Conservation (phyloP, 30 jellyfish, hydroid and myxozoan genomes). For the Turritopsis rubra region DNA sequence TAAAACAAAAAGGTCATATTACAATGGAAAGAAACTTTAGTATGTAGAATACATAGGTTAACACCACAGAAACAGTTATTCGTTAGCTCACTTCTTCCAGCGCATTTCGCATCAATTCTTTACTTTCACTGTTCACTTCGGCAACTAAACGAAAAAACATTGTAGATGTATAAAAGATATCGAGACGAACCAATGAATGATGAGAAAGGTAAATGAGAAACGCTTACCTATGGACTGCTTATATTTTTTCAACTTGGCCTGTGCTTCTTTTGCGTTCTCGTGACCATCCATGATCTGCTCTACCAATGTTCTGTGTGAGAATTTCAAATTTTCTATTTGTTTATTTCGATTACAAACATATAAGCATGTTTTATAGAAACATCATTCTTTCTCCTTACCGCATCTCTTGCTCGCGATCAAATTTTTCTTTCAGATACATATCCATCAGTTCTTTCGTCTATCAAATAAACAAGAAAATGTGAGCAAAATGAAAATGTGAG, state of each 20-base stretch:
- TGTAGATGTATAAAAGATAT: too few species aligned
- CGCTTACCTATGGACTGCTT: conserved; percentile 63
- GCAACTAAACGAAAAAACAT: conserved; percentile 47
- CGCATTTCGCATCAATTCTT: conserved; percentile 70
- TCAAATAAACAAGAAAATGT: not conserved
- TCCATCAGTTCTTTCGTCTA: conserved; percentile 87
- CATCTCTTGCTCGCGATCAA: conserved; percentile 70
- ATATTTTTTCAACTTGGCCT: conserved; percentile 39
- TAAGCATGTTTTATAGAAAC: not conserved
- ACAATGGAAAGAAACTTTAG: too few species aligned
- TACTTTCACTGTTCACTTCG: conserved; percentile 74
- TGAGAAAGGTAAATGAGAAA: not conserved
- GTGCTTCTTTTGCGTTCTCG: conserved; percentile 81
- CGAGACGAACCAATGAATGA: not conserved
- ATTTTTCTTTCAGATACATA: conserved; percentile 48
- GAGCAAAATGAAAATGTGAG: not conserved
- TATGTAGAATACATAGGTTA: not conserved
- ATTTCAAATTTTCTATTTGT: not conserved
- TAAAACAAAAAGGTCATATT: not conserved
- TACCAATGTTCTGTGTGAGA: conserved; percentile 43
- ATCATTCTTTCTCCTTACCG: conserved; percentile 33
- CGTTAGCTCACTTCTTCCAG: conserved; percentile 69
- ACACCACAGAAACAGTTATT: not conserved
- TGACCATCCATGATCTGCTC: conserved; percentile 67
- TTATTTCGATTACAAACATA: not conserved